Percentiles rank a stretch among this genome's conserved stretches.
Evolutionary conservation across 2,797 vertebrate genomes (phyloP).

Genomic region (Darevskia nairensis): DNA sequence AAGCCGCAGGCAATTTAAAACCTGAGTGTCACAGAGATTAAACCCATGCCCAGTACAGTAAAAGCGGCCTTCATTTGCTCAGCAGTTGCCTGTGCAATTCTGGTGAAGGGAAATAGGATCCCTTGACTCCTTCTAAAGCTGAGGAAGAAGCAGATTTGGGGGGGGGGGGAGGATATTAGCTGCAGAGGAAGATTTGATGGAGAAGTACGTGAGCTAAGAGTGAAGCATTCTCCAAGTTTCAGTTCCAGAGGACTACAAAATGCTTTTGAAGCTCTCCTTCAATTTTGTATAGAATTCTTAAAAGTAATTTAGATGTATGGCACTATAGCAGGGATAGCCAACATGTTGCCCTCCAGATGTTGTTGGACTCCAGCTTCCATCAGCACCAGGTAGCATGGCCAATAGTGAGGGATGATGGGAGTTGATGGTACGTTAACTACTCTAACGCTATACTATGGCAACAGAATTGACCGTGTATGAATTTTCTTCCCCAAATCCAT

Average conservation of each 20-base stretch:
- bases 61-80: not conserved
- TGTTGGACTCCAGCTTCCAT: too few relatives aligned
- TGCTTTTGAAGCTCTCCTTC: not conserved
- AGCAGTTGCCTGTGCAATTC: not conserved
- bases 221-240: not conserved
- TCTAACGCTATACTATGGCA: not conserved
- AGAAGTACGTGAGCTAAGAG: not conserved
- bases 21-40: not conserved
- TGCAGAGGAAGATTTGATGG: not conserved
- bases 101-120: not conserved
- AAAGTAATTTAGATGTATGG: not conserved
- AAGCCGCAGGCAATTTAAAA: constrained; percentile 15
- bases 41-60: not conserved
- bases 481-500: constrained; percentile 33
- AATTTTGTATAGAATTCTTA: not conserved
- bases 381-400: too few relatives aligned
- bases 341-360: too few relatives aligned
- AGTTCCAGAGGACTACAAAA: not conserved
- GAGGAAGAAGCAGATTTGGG: not conserved
- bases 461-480: not conserved
- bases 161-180: not conserved
- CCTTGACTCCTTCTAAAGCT: not conserved
- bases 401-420: too few relatives aligned
- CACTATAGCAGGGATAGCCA: not conserved
- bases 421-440: too few relatives aligned